Evolutionary conservation across 2,888 invertebrate species (phyloP), one percentile per base, ranked within the genome.

Genomic region (Lissocephala sabroskyi): DNA sequence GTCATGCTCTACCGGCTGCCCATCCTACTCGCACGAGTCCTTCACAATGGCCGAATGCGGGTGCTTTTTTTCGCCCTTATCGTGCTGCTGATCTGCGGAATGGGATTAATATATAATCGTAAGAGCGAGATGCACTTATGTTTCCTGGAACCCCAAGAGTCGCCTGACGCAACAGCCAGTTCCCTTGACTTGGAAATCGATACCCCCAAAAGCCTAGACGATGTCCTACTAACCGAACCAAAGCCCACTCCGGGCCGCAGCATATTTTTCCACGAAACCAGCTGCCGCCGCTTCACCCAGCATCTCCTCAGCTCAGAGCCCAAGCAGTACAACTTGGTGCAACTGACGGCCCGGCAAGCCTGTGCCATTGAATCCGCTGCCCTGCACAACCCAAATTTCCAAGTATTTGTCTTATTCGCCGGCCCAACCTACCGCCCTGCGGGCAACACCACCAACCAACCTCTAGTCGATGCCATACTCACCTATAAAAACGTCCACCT

Each of bases 341-440:
- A 61, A 16, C 48, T 85, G 2, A 82, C 67, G n/a, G 60, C 80
- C 10, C 64, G 84, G 3, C 82, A 84, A 63, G 83, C 83, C 0
- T 85, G 84, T 56, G 80, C 84, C 0, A 79, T 85, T n/a, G 84
- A 85, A 64, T 85, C 84, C 0, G 80, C 84, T 1, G 84, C 85
- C 1, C 50, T 79, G 11, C 58, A 67, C 32, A 85, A 85, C 68
- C 82, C 84, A n/a, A 66, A 76, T 43, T 68, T 73, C 2, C 64
- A 79, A 48, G 59, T 85, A 6, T 85, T 74, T 51, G 77, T 82
- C 11, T 45, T 85, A 3, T 84, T 83, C 54, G 75, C 84, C 13
- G 74, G 80, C 43, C 81, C 81, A 13, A 70, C 67, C 1, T 68
- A 65, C 35, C 56, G 58, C 6, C 0, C 19, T 35, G 16, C 16